These are phyloP conservation scores for Cydia strobilella DNA, from an alignment of 1,140 invertebrate species.

Conservation along the genomic window DNA sequence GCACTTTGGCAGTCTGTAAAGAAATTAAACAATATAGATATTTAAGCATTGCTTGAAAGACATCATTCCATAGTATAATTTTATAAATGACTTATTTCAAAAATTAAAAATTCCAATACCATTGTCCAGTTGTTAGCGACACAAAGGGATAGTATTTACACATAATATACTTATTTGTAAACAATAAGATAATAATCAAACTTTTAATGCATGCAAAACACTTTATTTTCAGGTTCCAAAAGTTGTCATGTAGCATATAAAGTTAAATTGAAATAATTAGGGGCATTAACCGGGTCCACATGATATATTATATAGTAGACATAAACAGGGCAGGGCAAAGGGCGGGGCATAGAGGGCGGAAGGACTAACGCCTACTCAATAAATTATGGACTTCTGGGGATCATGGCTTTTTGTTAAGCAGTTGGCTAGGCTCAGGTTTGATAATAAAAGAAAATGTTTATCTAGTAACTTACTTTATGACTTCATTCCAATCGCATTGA, in stretches of 20 bases:
- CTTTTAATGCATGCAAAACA: constrained; percentile 8
- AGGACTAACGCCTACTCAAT: constrained; percentile 20
- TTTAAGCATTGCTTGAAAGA: no score
- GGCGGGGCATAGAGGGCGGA: neutral
- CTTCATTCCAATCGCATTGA: constrained; percentile 77
- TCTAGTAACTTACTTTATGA: constrained; percentile 54
- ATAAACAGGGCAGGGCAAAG: neutral
- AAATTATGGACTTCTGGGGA: neutral
- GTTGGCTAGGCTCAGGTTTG: neutral
- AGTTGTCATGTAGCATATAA: neutral
- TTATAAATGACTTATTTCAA: no score
- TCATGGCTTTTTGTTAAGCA: neutral
- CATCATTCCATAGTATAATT: no score
- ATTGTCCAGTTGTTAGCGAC: no score
- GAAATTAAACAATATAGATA: constrained; percentile 10
- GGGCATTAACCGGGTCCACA: neutral
- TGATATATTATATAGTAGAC: neutral
- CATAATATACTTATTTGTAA: constrained; percentile 31
- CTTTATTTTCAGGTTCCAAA: neutral
- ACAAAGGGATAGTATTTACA: constrained; percentile 8
- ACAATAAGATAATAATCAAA: neutral
- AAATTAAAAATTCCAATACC: no score
- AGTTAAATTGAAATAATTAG: neutral
- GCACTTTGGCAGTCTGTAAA: constrained; percentile 64
- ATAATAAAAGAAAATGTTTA: neutral